phyloP scores from a whole-genome alignment of 1,140 invertebrate species.

The Temnothorax curvispinosus region DNA sequence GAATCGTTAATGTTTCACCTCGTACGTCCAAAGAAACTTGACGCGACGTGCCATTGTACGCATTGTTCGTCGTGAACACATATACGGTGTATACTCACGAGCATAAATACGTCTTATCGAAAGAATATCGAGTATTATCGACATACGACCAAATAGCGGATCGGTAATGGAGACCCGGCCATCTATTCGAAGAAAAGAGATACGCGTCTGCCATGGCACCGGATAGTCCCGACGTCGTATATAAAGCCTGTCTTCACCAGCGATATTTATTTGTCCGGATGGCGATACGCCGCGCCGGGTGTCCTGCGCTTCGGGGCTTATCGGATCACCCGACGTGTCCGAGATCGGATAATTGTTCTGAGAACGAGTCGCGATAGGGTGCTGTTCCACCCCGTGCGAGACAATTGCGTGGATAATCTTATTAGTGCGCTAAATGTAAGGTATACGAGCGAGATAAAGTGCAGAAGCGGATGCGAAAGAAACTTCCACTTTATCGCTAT shows the following conservation, averaged over 20 bases:
- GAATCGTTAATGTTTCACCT: conserved; percentile 12
- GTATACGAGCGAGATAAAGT: conserved; percentile 15
- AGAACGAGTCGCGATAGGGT: background rate
- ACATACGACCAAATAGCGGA: conserved; percentile 21
- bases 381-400: background rate
- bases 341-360: conserved; percentile 50
- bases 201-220: background rate
- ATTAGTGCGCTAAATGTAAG: background rate
- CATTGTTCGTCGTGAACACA: background rate
- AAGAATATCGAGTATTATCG: conserved; percentile 51
- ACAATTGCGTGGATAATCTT: background rate
- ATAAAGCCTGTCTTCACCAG: conserved; percentile 40
- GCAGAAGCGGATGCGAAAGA: background rate
- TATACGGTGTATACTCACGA: background rate
- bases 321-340: conserved; percentile 15
- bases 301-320: conserved; percentile 7
- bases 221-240: conserved; percentile 36
- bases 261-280: conserved; percentile 38
- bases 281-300: conserved; percentile 2
- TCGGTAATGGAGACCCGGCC: conserved; percentile 30
- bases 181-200: conserved; percentile 23
- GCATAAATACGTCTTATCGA: conserved; percentile 3
- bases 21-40: conserved; percentile 1
- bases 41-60: background rate
- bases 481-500: conserved; percentile 1